These are phyloP conservation scores for Chymomyza fuscimana DNA, from an alignment of 2,888 invertebrate species.

Conservation along the genomic window DNA sequence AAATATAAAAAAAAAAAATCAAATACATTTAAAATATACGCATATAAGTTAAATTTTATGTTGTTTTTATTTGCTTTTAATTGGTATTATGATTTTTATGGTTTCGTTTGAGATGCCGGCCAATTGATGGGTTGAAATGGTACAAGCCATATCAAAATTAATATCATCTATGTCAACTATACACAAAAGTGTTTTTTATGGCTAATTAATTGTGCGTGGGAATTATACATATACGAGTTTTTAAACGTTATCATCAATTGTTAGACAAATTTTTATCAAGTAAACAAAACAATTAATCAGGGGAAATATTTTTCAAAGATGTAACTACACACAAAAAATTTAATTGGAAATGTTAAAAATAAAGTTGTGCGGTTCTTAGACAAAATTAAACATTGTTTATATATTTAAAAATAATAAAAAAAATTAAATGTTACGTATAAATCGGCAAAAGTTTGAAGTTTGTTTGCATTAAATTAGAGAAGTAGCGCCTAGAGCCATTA, in stretches of 20 bases:
- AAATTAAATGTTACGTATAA: too few species aligned
- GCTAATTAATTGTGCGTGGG: neutral
- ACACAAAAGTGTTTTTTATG: neutral
- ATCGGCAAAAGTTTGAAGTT: too few species aligned
- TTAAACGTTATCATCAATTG: neutral
- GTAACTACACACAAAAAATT: neutral
- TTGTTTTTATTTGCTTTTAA: neutral
- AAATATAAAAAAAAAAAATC: neutral
- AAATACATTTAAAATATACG: neutral
- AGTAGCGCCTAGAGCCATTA: too few species aligned
- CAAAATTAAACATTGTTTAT: neutral
- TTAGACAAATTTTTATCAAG: neutral
- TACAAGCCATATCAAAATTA: neutral
- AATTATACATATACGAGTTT: neutral
- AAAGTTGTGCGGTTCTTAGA: neutral
- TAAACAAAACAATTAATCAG: neutral
- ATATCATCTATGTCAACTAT: neutral
- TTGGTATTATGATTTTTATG: neutral
- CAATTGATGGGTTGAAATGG: neutral
- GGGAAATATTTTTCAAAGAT: neutral
- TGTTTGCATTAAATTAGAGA: too few species aligned
- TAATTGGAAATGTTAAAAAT: neutral
- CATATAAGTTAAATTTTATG: neutral
- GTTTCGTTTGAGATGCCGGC: neutral
- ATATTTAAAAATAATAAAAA: neutral